These are phyloP conservation scores for Dasyornis broadbenti DNA, from an alignment of 2,113 vertebrate species.

Conservation along the genomic window DNA sequence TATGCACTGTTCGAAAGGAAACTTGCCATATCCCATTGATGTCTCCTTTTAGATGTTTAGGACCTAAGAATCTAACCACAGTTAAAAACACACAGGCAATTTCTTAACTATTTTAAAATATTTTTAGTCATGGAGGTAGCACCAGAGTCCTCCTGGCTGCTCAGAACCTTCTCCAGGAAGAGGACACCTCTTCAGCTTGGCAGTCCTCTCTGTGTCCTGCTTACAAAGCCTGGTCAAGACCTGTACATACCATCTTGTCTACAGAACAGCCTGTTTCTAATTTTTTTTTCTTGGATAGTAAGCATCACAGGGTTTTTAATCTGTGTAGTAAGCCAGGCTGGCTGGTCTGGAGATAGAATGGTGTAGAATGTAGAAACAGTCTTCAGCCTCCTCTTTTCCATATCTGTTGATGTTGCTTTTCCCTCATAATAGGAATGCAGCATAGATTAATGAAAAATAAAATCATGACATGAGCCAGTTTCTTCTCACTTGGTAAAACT, in stretches of 20 bases:
- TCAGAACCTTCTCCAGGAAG: background rate
- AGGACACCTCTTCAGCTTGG: background rate
- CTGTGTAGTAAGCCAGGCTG: background rate
- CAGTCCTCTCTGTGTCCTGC: background rate
- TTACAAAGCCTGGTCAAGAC: background rate
- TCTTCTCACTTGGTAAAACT: background rate
- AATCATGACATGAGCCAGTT: background rate
- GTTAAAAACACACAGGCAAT: background rate
- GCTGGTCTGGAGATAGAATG: background rate
- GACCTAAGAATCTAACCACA: background rate
- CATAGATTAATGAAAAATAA: background rate
- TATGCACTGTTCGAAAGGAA: background rate
- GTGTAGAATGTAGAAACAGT: background rate
- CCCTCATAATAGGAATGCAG: background rate
- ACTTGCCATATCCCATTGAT: background rate
- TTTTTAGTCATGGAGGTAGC: background rate
- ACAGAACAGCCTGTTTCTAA: background rate
- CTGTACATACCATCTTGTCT: background rate
- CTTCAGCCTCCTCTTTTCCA: background rate
- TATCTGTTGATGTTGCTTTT: background rate
- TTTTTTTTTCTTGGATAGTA: background rate
- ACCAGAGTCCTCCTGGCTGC: background rate
- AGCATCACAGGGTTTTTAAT: background rate
- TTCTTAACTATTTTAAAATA: too few species aligned
- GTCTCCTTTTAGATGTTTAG: background rate